Evolutionary conservation across 2,888 invertebrate genomes (phyloP), one percentile per base, ranked within the genome.

Genomic region (Drosophila fulvimacula): DNA sequence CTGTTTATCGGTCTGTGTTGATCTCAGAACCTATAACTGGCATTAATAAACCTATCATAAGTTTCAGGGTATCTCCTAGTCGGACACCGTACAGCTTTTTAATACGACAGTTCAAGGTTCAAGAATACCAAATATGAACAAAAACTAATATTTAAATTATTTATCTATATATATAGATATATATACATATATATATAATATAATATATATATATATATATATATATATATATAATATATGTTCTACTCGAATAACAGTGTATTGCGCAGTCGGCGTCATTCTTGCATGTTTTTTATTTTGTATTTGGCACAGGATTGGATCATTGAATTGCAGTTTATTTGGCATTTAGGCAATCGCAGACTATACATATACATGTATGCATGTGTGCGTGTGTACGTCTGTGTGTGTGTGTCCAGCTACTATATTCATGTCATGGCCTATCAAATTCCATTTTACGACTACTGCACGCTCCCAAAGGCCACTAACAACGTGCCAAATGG

Each of bases 301-400:
- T 46, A 24, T 38, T 46, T 48, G 30, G n/a, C 21, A 27, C 19
- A 30, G 10, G 36, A 57, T 13, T 38, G 55, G 44, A 27, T 69
- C 65, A 82, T 87, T 88, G 85, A 81, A 84, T 88, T 84, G 79
- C 82, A 81, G 52, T 78, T 88, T 67, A 63, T 57, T 51, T 61
- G 73, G 59, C 73, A 69, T 57, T 79, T 67, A 53, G 56, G 61
- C 69, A 73, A 71, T 69, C 56, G 38, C 44, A 52, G 21, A 38
- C 49, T 55, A 21, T 52, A 53, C 19, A 52, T 55, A 21, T 52
- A 53, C 19, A 30, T 32, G 5, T 17, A 13, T 39, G 34, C 10
- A 9, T 53, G 52, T 39, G 15, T 30, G 30, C n/a, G 10, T 42
- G 32, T 42, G 9, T 44, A 13, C 68, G 17, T 36, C 27, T 75